Conservation (phyloP, 1,140 invertebrate genomes). For the Bombus pyrosoma region DNA sequence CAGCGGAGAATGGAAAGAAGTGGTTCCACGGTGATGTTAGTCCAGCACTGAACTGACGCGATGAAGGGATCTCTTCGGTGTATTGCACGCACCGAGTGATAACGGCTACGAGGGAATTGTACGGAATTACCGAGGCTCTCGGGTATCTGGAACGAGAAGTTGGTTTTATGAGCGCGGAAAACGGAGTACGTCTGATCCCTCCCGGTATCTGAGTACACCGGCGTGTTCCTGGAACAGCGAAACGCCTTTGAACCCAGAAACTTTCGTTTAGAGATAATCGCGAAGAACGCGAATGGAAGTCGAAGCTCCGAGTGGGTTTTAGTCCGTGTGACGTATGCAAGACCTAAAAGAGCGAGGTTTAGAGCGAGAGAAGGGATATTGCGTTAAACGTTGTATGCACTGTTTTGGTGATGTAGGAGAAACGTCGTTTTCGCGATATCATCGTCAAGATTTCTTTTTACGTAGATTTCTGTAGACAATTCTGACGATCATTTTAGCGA, state of each 20-base stretch:
- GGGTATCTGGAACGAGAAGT: constrained; percentile 39
- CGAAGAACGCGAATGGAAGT: background rate
- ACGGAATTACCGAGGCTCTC: constrained; percentile 34
- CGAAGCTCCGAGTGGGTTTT: background rate
- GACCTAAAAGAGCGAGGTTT: background rate
- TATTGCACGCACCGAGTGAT: constrained; percentile 29
- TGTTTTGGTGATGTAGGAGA: background rate
- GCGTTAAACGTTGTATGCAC: background rate
- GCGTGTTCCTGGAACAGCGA: background rate
- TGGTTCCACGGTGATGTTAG: constrained; percentile 5
- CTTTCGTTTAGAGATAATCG: constrained; percentile 30
- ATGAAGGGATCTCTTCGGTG: constrained; percentile 21
- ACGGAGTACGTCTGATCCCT: constrained; percentile 13
- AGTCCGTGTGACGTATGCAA: background rate
- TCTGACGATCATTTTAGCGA: background rate
- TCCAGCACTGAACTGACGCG: constrained; percentile 21
- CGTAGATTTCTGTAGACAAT: background rate
- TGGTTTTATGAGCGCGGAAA: constrained; percentile 34
- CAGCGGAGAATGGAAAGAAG: constrained; percentile 23
- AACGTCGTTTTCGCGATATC: too few relatives aligned
- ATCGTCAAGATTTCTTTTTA: background rate
- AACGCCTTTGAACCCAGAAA: constrained; percentile 18
- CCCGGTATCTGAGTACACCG: background rate
- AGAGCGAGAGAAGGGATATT: background rate
- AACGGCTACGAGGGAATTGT: constrained; percentile 41